Percentiles rank a stretch among this genome's conserved stretches.
These are phyloP conservation scores for Alligator sinensis DNA, from an alignment of 2,113 vertebrate species.

Conservation along the genomic window DNA sequence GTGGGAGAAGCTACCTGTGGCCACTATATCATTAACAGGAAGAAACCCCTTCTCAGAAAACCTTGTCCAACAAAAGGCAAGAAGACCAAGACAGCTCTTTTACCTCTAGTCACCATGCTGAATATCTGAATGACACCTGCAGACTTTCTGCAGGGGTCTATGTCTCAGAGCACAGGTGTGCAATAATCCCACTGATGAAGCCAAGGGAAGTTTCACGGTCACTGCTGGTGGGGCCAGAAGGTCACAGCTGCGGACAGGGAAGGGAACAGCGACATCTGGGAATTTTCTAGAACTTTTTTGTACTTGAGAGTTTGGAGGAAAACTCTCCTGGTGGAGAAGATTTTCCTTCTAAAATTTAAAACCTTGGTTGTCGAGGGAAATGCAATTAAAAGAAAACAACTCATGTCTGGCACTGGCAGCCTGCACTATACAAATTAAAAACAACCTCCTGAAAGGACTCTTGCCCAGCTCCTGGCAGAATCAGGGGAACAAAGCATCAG, in stretches of 20 bases:
- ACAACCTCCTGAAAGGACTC: no score
- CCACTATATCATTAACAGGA: neutral
- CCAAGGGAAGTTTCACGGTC: neutral
- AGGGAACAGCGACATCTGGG: neutral
- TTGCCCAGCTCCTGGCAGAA: neutral
- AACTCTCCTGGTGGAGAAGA: neutral
- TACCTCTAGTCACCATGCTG: neutral
- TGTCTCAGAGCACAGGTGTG: neutral
- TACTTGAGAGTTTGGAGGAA: neutral
- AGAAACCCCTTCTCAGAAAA: neutral
- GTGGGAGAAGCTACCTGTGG: neutral
- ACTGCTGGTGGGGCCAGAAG: neutral
- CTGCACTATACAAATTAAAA: neutral
- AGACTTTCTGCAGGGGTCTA: neutral
- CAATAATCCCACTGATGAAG: neutral
- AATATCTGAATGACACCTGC: neutral
- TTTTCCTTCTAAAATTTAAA: neutral
- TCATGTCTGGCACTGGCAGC: neutral
- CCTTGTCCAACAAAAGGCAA: neutral
- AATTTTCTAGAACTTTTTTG: neutral
- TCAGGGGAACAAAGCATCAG: neutral
- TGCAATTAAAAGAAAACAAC: neutral
- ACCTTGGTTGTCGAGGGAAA: neutral
- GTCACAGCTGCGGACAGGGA: neutral
- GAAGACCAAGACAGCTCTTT: neutral